Evolutionary conservation across 2,113 vertebrate species (phyloP), one percentile per base, ranked within the genome.

Genomic region (Menura novaehollandiae): DNA sequence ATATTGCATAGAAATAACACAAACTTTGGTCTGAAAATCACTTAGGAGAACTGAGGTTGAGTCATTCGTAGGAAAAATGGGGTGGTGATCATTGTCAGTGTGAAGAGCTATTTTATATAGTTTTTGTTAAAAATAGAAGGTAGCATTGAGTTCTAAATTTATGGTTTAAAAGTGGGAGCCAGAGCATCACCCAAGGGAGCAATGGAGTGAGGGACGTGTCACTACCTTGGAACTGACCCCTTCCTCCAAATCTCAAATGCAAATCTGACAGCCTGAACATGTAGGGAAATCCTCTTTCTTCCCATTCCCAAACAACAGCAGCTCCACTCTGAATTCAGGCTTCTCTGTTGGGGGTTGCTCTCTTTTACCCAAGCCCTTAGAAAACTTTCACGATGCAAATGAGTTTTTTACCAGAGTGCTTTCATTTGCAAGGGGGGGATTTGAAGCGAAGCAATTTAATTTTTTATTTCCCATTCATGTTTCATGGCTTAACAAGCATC

Each of bases 401-500:
- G 21, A 6, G 1, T 62, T 85, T 92, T 89, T 87, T 33, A 69
- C 7, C 3, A 46, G 20, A 30, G 11, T 21, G 21, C 6, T 75
- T 89, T 85, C 30, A 14, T 80, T 92, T 64, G 43, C 39, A 84
- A 64, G 21, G 27, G 10, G 28, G 6, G 2, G 1, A 28, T 35
- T 33, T 46, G 37, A 79, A 75, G 49, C 0, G 1, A 32, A 77
- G 35, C 53, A 15, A 60, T 88, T 69, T 49, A 75, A 33, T 37
- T 85, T 95, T 97, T 96, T 86, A 74, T 64, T 93, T 85, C 62
- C 47, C 7, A 18, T 94, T 92, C 74, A 81, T 88, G 86, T 97
- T 96, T 93, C 74, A 41, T 56, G 85, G 86, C 86, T 95, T 96
- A 95, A 88, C 83, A 53, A 90, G 33, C 53, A 91, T 33, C 74